Evolutionary conservation across 37 sponge, comb jelly and placozoan genomes (phyloP).

Genomic region (Beroe ovata): DNA sequence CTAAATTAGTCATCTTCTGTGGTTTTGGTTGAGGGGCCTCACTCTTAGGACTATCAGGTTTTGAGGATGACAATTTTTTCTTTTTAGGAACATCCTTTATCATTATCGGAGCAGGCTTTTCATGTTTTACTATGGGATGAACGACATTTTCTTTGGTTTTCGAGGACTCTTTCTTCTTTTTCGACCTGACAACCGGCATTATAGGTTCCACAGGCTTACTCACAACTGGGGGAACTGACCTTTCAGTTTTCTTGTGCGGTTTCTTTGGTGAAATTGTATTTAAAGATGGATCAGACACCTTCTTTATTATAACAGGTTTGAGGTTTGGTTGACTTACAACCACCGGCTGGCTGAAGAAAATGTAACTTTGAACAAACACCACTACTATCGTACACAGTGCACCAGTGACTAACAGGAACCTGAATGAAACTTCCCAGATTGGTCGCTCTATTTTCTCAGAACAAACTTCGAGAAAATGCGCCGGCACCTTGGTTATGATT

Average conservation of each 20-base stretch:
- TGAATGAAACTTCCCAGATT: slow-evolving; percentile 59
- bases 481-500: slow-evolving; percentile 42
- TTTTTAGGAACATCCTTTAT: not conserved
- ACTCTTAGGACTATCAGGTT: slow-evolving; percentile 33
- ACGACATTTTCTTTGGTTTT: not conserved
- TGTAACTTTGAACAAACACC: slow-evolving; percentile 62
- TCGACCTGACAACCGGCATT: not conserved
- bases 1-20: slow-evolving; percentile 52
- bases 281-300: not conserved
- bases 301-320: slow-evolving; percentile 31
- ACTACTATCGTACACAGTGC: slow-evolving; percentile 46
- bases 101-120: not conserved
- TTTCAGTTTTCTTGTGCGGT: not conserved
- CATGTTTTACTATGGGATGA: slow-evolving; percentile 15
- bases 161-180: slow-evolving; percentile 33
- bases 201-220: slow-evolving; percentile 5
- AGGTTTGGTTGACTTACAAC: not conserved
- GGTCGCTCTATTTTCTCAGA: slow-evolving; percentile 19
- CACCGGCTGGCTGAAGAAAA: slow-evolving; percentile 42
- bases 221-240: not conserved
- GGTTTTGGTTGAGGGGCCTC: slow-evolving; percentile 19
- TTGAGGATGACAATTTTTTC: not conserved
- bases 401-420: slow-evolving; percentile 32
- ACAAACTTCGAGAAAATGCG: slow-evolving; percentile 33
- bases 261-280: not conserved